These are phyloP conservation scores for Capreolus pygargus DNA, from an alignment of 2,113 vertebrate genomes.

Conservation along the genomic window DNA sequence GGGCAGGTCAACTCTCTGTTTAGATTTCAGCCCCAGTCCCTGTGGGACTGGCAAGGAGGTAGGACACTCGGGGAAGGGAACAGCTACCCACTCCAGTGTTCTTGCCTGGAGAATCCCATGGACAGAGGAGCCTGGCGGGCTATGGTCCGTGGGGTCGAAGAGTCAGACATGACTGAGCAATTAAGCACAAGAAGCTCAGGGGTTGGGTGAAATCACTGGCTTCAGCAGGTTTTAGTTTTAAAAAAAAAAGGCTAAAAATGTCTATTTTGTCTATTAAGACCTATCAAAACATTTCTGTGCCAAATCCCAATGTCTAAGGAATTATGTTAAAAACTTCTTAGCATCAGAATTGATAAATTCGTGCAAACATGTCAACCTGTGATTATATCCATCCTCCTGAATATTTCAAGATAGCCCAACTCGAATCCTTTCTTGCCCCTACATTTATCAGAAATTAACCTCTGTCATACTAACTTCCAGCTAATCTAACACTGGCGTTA, in stretches of 20 bases:
- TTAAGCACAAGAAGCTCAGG: neutral
- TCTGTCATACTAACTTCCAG: neutral
- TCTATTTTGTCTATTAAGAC: neutral
- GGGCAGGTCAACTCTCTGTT: neutral
- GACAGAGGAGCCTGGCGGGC: neutral
- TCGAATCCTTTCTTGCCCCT: neutral
- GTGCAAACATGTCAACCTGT: neutral
- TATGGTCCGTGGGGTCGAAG: fast-evolving
- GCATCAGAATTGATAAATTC: neutral
- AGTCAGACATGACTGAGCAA: neutral
- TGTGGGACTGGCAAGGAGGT: neutral
- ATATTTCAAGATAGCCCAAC: neutral
- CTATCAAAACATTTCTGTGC: neutral
- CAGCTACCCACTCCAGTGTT: neutral
- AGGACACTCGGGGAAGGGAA: neutral
- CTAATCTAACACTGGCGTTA: neutral
- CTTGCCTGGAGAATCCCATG: neutral
- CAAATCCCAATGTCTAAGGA: neutral
- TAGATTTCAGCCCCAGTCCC: neutral
- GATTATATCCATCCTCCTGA: neutral
- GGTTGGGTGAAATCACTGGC: neutral
- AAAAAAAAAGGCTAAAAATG: neutral
- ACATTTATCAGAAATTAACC: neutral
- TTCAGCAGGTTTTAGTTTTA: neutral
- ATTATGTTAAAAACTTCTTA: neutral